Evolutionary conservation across 2,113 vertebrate species (phyloP), one percentile per base, ranked within the genome.

Genomic region (Lycocorax pyrrhopterus): DNA sequence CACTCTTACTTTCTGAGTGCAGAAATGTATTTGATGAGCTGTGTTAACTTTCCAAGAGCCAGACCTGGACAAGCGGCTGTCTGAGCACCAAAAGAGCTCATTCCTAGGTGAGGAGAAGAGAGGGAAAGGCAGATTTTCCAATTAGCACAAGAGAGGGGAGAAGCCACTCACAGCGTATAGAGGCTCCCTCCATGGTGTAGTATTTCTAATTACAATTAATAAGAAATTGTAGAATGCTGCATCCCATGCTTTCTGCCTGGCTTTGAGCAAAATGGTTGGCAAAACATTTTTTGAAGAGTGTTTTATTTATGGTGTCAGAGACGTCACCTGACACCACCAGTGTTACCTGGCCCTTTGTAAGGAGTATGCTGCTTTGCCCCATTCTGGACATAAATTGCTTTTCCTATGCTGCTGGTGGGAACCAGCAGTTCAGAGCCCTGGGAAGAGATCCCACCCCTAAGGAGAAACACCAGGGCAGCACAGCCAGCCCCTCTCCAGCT

Each of bases 311-410:
- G 1, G 14, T 17, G 12, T 58, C 81, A 84, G 77, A 77, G 51
- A 26, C 2, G 2, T 39, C 39, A 21, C 47, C 35, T 30, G 55
- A 18, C 2, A 2, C 0, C 1, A 6, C 19, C 5, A 16, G 13
- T 4, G 18, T 35, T 64, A 32, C 4, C 1, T 4, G 64, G 27
- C 44, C 12, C 22, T 74, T 64, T 14, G 4, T 6, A 49, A 66
- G 2, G 1, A 47, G 19, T 46, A 51, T 3, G 12, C 37, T 82
- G 78, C 14, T 84, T 66, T 75, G 11, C 12, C 59, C 32, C 9
- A 21, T 15, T 4, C 10, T 2, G 27, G 19, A 41, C 27, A 44
- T 21, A 10, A 60, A 60, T 22, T 3, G 13, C 58, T 82, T 82
- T 66, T 83, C 13, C 63, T 32, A 0, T 1, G 6, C n/a, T n/a